phyloP scores from a whole-genome alignment of 2,888 invertebrate genomes.

The Norana najaformis region DNA sequence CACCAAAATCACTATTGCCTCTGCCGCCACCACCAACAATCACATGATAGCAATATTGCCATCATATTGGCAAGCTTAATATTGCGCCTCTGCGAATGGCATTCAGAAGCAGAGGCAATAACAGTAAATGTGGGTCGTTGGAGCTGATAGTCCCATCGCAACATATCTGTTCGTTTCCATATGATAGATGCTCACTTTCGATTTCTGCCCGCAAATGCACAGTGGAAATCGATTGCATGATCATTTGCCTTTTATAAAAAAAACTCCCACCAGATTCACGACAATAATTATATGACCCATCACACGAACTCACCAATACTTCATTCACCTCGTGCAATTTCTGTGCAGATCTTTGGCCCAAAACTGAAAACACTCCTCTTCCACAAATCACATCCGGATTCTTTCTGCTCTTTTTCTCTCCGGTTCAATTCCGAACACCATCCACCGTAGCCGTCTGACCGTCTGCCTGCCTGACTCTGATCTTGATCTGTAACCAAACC shows the following conservation, averaged over 20 bases:
- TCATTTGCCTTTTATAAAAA: not conserved
- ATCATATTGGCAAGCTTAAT: not conserved
- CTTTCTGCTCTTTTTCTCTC: no score
- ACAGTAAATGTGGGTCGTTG: not conserved
- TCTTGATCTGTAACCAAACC: no score
- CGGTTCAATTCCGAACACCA: no score
- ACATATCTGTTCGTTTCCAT: not conserved
- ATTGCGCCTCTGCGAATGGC: not conserved
- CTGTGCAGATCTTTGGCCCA: no score
- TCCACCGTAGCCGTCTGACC: no score
- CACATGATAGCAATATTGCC: not conserved
- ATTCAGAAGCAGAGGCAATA: not conserved
- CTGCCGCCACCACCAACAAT: not conserved
- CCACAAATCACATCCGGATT: no score
- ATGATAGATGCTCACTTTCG: not conserved
- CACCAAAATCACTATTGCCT: not conserved
- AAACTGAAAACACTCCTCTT: no score
- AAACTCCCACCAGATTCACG: no score
- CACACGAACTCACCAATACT: no score
- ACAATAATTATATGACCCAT: no score
- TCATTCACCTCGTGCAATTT: no score
- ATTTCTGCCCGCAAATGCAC: not conserved
- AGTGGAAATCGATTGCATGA: not conserved
- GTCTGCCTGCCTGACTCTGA: no score
- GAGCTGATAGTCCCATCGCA: not conserved